These are phyloP conservation scores for Guaruba guarouba DNA, from an alignment of 2,113 vertebrate species.

Conservation along the genomic window DNA sequence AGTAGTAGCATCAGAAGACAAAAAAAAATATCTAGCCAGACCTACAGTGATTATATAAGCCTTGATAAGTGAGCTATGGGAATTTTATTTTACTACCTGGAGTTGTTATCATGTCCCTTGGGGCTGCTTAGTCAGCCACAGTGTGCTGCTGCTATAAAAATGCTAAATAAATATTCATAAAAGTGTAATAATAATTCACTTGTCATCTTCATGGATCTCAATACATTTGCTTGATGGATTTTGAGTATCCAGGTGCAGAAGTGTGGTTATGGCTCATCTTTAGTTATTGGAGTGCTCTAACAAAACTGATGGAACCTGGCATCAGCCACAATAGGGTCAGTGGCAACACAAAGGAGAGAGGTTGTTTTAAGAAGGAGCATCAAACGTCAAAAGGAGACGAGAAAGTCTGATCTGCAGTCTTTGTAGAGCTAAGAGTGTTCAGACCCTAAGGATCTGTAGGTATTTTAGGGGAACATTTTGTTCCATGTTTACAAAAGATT, in stretches of 20 bases:
- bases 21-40: neutral
- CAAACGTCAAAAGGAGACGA: neutral
- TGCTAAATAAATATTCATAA: neutral
- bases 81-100: neutral
- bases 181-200: neutral
- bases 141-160: neutral
- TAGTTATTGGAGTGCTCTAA: neutral
- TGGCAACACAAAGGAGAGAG: neutral
- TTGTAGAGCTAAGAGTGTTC: neutral
- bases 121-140: neutral
- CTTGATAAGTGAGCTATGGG: neutral
- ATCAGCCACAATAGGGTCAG: neutral
- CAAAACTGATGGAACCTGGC: neutral
- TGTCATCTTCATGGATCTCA: neutral
- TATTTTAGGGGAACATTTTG: neutral
- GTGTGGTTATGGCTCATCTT: neutral
- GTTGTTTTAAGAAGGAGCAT: neutral
- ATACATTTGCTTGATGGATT: neutral
- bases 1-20: neutral
- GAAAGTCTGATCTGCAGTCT: neutral
- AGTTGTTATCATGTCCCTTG: neutral
- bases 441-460: neutral
- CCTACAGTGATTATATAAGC: neutral
- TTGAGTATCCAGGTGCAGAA: neutral
- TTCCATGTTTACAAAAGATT: neutral